Percentiles rank a stretch among this genome's conserved stretches.
These are phyloP conservation scores for Notodonta dromedarius DNA, from an alignment of 2,888 invertebrate genomes.

Conservation along the genomic window DNA sequence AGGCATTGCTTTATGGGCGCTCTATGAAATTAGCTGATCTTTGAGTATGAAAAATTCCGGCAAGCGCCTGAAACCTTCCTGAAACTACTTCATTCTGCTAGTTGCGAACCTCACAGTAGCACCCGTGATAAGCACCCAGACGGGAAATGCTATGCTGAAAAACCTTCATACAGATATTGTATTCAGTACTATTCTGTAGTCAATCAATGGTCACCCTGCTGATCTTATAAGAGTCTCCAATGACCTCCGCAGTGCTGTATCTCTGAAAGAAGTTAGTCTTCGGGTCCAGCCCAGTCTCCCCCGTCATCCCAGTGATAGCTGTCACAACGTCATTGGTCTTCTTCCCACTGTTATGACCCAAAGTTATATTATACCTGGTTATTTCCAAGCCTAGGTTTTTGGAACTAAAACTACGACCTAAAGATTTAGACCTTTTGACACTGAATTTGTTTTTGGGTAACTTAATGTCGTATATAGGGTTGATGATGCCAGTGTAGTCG, in stretches of 20 bases:
- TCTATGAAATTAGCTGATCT: too few species aligned
- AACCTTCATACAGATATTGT: too few species aligned
- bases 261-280: slow-evolving; percentile 68
- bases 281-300: slow-evolving; percentile 65
- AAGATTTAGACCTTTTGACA: slow-evolving; percentile 72
- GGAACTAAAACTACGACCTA: slow-evolving; percentile 67
- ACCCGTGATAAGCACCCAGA: too few species aligned
- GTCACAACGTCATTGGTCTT: slow-evolving; percentile 74
- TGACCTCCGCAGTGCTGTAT: slow-evolving; percentile 59
- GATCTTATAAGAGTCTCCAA: slow-evolving; percentile 71
- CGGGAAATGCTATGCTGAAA: too few species aligned
- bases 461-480: slow-evolving; percentile 73
- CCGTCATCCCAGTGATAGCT: slow-evolving; percentile 64
- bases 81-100: too few species aligned
- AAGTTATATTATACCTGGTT: slow-evolving; percentile 67
- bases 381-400: slow-evolving; percentile 60
- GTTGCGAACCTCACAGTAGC: too few species aligned
- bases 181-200: slow-evolving; percentile 8
- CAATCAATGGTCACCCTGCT: slow-evolving; percentile 71
- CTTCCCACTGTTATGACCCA: slow-evolving; percentile 61
- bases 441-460: slow-evolving; percentile 69
- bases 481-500: slow-evolving; percentile 70
- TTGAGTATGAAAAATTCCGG: too few species aligned
- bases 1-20: too few species aligned
- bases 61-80: too few species aligned